Percentiles rank a stretch among this genome's conserved stretches.
phyloP scores from a whole-genome alignment of 2,113 vertebrate genomes.

The Cryptomyrus ogoouensis region DNA sequence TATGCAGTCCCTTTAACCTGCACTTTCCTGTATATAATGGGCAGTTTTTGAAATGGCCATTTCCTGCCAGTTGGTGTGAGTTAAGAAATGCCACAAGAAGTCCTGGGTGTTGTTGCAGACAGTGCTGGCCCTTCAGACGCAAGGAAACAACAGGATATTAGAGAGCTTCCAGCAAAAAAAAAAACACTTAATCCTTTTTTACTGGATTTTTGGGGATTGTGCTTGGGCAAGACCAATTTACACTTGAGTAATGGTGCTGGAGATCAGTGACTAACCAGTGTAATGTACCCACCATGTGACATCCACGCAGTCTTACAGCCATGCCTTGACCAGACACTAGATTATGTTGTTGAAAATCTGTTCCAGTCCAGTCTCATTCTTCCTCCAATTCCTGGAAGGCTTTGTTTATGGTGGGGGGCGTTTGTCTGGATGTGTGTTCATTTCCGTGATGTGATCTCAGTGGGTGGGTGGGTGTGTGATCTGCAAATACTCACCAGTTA shows the following conservation, averaged over 20 bases:
- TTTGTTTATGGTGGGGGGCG: background rate
- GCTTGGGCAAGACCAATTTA: constrained; percentile 20
- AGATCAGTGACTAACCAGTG: background rate
- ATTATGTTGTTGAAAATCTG: background rate
- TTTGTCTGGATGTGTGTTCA: background rate
- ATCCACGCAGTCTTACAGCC: constrained; percentile 42
- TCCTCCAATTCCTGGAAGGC: background rate
- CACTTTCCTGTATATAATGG: constrained; percentile 28
- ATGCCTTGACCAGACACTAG: constrained; percentile 40
- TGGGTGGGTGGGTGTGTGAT: background rate
- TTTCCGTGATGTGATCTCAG: background rate
- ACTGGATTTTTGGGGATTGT: constrained; percentile 26
- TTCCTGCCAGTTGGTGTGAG: constrained; percentile 10
- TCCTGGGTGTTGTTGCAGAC: background rate
- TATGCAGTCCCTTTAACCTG: constrained; percentile 27
- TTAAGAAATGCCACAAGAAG: constrained; percentile 2
- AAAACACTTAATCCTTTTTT: constrained; percentile 33
- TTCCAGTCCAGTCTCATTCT: background rate
- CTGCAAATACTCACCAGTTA: constrained; percentile 7
- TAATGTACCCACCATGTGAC: background rate
- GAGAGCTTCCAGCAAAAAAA: constrained; percentile 33
- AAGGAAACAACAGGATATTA: constrained; percentile 42
- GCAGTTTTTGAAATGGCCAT: constrained; percentile 19
- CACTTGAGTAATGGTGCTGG: background rate
- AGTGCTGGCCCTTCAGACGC: background rate